phyloP scores from a whole-genome alignment of 2,113 vertebrate genomes.

The Poicephalus meyeri region DNA sequence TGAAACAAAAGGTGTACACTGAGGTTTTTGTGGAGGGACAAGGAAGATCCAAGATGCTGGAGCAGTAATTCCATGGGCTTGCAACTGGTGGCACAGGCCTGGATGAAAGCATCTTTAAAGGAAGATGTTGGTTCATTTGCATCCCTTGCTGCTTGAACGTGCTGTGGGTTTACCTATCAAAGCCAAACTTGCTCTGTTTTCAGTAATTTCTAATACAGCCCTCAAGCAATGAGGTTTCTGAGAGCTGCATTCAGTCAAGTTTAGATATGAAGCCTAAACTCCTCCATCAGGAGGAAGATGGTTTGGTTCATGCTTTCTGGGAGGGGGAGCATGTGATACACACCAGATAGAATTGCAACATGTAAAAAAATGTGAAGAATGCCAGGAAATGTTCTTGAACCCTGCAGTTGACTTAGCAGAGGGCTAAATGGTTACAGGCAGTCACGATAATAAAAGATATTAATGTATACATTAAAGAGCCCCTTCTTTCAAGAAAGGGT shows the following conservation, averaged over 20 bases:
- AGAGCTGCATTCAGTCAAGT: background rate
- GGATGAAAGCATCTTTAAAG: background rate
- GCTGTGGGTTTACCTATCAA: background rate
- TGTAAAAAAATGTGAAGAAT: slow-evolving; percentile 20
- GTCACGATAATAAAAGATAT: background rate
- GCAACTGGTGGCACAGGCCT: background rate
- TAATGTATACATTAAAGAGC: background rate
- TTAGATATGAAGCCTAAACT: background rate
- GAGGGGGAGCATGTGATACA: background rate
- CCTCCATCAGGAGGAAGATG: background rate
- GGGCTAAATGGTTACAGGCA: background rate
- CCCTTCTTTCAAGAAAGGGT: slow-evolving; percentile 5
- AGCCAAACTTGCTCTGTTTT: background rate
- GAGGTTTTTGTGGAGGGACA: background rate
- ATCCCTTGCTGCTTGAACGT: background rate
- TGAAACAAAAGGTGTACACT: rapidly evolving
- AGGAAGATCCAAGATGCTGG: background rate
- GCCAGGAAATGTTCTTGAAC: slow-evolving; percentile 30
- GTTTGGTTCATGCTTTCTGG: rapidly evolving
- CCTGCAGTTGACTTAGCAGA: background rate
- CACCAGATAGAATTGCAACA: slow-evolving; percentile 10
- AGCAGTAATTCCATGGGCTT: background rate
- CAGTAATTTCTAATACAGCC: background rate
- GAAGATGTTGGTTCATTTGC: background rate
- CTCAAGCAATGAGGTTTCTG: background rate